A percentile compares a stretch with the other conserved stretches of the same genome.
phyloP scores from a whole-genome alignment of 2,113 vertebrate species.

The Megalops atlanticus region DNA sequence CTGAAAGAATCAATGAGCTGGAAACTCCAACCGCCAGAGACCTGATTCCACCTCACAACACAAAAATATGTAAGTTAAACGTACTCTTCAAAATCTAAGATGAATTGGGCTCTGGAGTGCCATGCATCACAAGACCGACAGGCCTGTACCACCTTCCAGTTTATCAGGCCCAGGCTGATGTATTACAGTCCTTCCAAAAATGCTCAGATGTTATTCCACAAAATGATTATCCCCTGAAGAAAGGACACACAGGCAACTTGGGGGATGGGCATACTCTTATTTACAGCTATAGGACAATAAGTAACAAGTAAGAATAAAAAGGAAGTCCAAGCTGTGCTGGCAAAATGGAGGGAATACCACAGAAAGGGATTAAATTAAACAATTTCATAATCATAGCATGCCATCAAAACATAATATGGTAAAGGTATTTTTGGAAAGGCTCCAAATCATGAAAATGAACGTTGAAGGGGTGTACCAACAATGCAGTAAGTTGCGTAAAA shows the following conservation, averaged over 20 bases:
- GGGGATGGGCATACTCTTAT: no score
- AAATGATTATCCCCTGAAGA: conserved; percentile 5
- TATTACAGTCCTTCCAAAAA: conserved; percentile 5
- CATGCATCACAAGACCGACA: neutral
- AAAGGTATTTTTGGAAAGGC: no score
- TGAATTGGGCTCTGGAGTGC: neutral
- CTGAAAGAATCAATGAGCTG: conserved; percentile 8
- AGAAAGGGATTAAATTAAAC: no score
- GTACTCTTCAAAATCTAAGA: conserved; percentile 1
- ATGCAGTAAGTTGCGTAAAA: no score
- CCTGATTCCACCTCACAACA: neutral
- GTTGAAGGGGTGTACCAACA: no score
- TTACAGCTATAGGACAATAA: no score
- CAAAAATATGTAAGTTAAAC: neutral
- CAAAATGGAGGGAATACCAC: no score
- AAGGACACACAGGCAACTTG: neutral
- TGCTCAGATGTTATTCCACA: neutral
- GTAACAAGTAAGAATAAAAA: no score
- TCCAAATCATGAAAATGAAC: no score
- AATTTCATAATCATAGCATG: no score
- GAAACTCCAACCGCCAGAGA: conserved; percentile 10
- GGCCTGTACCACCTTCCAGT: neutral
- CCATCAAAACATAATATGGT: no score
- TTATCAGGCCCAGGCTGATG: neutral
- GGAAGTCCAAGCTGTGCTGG: no score